phyloP scores from a whole-genome alignment of 1,140 invertebrate genomes.

The Rhysida immarginata region DNA sequence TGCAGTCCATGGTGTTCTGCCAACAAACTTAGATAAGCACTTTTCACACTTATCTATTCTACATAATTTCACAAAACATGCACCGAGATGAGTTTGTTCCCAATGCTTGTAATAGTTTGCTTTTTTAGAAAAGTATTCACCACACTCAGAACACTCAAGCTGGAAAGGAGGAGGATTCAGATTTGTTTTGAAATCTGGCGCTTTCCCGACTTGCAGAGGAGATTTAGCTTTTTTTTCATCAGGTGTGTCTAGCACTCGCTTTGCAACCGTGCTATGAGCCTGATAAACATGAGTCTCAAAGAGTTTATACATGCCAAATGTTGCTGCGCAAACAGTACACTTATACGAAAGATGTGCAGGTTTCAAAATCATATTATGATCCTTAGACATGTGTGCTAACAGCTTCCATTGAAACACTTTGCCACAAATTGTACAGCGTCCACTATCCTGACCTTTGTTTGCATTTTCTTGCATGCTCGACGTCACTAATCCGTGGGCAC shows the following conservation, averaged over 20 bases:
- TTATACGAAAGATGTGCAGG: conserved; percentile 85
- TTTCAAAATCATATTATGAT: conserved; percentile 77
- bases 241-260: conserved; percentile 61
- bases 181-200: conserved; percentile 4
- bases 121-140: conserved; percentile 1
- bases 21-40: conserved; percentile 17
- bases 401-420: conserved; percentile 85
- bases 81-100: conserved; percentile 15
- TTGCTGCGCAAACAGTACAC: conserved; percentile 84
- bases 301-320: conserved; percentile 86
- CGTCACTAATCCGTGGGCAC: conserved; percentile 82
- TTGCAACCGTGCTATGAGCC: conserved; percentile 70
- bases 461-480: conserved; percentile 91
- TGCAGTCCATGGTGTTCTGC: conserved; percentile 7
- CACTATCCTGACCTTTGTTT: conserved; percentile 84
- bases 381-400: conserved; percentile 72
- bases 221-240: conserved; percentile 21
- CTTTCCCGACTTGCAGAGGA: background rate
- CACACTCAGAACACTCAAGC: conserved; percentile 13
- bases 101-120: conserved; percentile 15
- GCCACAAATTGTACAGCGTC: conserved; percentile 81
- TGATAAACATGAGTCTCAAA: conserved; percentile 89
- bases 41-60: conserved; percentile 19
- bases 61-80: conserved; percentile 15
- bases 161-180: background rate